Conservation (phyloP, 2,797 vertebrate species). For the Pseudopleuronectes americanus region DNA sequence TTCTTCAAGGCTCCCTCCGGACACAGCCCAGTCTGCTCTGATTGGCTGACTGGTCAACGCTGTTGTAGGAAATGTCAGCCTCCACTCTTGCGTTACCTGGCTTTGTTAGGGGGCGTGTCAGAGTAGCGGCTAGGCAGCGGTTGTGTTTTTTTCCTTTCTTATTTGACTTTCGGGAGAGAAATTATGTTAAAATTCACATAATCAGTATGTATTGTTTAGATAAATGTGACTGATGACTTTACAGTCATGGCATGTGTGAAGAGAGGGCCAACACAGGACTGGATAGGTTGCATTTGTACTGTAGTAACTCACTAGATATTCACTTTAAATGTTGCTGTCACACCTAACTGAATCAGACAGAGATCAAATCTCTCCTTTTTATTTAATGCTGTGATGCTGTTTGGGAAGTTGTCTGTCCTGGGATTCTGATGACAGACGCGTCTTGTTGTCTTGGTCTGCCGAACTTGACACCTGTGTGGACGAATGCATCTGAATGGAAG, state of each 20-base stretch:
- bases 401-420: conserved; percentile 52
- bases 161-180: too few relatives aligned
- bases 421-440: conserved; percentile 65
- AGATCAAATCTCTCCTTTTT: conserved; percentile 46
- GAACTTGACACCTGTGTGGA: conserved; percentile 77
- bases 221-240: neutral
- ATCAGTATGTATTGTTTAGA: neutral
- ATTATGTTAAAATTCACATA: neutral
- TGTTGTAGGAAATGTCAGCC: too few relatives aligned
- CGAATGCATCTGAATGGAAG: conserved; percentile 72
- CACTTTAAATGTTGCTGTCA: conserved; percentile 32
- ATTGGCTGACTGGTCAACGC: too few relatives aligned
- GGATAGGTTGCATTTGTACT: neutral
- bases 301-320: conserved; percentile 6
- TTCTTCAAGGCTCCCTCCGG: too few relatives aligned
- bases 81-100: too few relatives aligned
- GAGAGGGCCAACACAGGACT: neutral
- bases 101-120: too few relatives aligned
- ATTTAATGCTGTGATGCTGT: conserved; percentile 56
- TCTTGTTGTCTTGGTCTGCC: conserved; percentile 61
- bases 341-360: conserved; percentile 17
- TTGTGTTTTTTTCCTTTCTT: too few relatives aligned
- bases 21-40: too few relatives aligned
- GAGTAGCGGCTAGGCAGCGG: too few relatives aligned
- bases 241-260: conserved; percentile 1